Evolutionary conservation across 2,888 invertebrate genomes (phyloP).

Genomic region (Thymelicus lineola): DNA sequence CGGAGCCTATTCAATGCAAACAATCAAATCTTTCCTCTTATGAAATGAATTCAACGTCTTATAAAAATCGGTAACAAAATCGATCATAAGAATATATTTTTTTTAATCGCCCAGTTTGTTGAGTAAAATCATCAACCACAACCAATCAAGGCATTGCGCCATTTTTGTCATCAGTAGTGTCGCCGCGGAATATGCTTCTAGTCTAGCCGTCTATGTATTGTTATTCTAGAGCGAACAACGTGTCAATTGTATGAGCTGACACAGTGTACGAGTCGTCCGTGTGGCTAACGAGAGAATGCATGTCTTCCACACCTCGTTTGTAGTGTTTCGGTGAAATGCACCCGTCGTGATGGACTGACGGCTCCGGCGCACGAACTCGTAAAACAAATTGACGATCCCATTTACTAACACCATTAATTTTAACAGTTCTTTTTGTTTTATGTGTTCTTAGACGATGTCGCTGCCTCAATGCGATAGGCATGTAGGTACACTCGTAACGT

Average conservation of each 20-base stretch:
- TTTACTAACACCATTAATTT: slow-evolving; percentile 33
- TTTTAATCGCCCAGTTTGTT: too few relatives aligned
- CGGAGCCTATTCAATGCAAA: too few relatives aligned
- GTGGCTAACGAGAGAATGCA: slow-evolving; percentile 30
- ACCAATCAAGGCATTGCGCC: too few relatives aligned
- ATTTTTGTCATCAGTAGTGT: too few relatives aligned
- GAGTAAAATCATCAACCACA: too few relatives aligned
- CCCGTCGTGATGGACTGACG: slow-evolving; percentile 20
- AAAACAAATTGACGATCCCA: slow-evolving; percentile 33
- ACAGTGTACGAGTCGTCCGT: slow-evolving; percentile 18
- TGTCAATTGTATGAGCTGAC: slow-evolving; percentile 22
- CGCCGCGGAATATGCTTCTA: not conserved
- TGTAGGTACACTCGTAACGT: not conserved
- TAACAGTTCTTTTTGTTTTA: slow-evolving; percentile 22
- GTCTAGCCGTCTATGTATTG: not conserved
- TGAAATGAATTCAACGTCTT: too few relatives aligned
- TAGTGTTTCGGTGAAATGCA: slow-evolving; percentile 35
- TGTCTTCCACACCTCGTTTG: slow-evolving; percentile 34
- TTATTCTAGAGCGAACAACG: slow-evolving; percentile 14
- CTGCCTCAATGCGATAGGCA: not conserved
- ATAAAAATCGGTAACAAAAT: too few relatives aligned
- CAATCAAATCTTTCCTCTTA: too few relatives aligned
- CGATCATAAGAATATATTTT: too few relatives aligned
- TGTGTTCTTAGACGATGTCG: not conserved
- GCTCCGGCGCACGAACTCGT: slow-evolving; percentile 24